A percentile compares a stretch with the other conserved stretches of the same genome.
phyloP scores from a whole-genome alignment of 2,113 vertebrate species.

The Dromas ardeola region DNA sequence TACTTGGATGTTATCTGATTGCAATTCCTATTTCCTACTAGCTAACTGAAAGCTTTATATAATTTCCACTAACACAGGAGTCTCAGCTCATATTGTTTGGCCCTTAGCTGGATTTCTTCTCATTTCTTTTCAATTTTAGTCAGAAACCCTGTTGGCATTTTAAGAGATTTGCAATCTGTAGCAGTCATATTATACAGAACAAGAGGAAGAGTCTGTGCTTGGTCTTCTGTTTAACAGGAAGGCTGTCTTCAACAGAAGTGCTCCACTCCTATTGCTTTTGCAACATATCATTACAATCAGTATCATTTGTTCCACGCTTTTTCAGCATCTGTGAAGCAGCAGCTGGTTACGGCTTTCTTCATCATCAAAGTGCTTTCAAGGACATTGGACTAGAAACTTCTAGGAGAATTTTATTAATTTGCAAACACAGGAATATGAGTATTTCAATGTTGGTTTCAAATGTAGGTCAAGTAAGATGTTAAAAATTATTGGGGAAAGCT shows the following conservation, averaged over 20 bases:
- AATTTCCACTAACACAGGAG: slow-evolving; percentile 8
- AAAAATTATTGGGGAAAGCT: background rate
- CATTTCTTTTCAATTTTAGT: slow-evolving; percentile 36
- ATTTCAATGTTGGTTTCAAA: slow-evolving; percentile 22
- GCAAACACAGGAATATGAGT: slow-evolving; percentile 43
- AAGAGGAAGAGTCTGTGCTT: slow-evolving; percentile 62
- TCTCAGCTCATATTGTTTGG: slow-evolving; percentile 38
- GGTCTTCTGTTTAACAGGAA: slow-evolving; percentile 65
- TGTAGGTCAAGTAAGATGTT: slow-evolving; percentile 52
- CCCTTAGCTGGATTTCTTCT: slow-evolving; percentile 44
- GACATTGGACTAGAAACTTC: slow-evolving; percentile 74
- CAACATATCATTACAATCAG: slow-evolving; percentile 83
- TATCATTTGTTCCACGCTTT: slow-evolving; percentile 71
- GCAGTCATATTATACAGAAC: slow-evolving; percentile 9
- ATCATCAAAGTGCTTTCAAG: slow-evolving; percentile 81
- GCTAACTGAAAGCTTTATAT: slow-evolving; percentile 12
- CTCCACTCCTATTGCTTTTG: slow-evolving; percentile 55
- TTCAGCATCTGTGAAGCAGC: slow-evolving; percentile 77
- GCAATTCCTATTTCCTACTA: slow-evolving; percentile 25
- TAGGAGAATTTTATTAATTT: slow-evolving; percentile 68
- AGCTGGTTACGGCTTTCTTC: slow-evolving; percentile 78
- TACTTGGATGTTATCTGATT: slow-evolving; percentile 16
- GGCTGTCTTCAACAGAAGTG: slow-evolving; percentile 61
- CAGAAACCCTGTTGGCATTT: background rate
- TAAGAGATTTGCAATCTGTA: slow-evolving; percentile 44